Conservation (phyloP, 2,888 invertebrate species). For the Napeogenes inachia region DNA sequence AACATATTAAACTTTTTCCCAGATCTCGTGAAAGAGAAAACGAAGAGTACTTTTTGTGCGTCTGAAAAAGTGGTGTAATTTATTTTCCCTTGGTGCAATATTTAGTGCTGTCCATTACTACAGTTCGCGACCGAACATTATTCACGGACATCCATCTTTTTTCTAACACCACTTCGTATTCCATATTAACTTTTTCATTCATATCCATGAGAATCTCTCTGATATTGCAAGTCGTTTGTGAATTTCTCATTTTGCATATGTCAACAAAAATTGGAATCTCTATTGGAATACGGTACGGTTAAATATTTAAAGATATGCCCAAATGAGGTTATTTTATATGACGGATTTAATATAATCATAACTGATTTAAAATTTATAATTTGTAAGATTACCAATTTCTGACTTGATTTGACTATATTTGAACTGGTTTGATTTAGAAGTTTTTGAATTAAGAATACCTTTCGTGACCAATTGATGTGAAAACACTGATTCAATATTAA, state of each 20-base stretch:
- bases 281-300: too few relatives aligned
- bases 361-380: too few relatives aligned
- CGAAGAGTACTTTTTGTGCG: conserved; percentile 70
- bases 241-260: conserved; percentile 3
- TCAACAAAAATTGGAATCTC: background rate
- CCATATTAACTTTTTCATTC: conserved; percentile 67
- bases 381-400: too few relatives aligned
- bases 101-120: conserved; percentile 77
- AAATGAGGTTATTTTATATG: background rate
- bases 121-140: conserved; percentile 76
- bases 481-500: too few relatives aligned
- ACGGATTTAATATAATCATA: too few relatives aligned
- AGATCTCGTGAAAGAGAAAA: conserved; percentile 62
- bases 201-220: conserved; percentile 9
- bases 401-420: too few relatives aligned
- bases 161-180: conserved; percentile 56
- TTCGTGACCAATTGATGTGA: too few relatives aligned
- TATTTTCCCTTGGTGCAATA: conserved; percentile 75
- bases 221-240: conserved; percentile 10
- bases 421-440: too few relatives aligned
- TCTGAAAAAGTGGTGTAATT: conserved; percentile 74
- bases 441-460: too few relatives aligned
- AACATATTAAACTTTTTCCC: conserved; percentile 71
- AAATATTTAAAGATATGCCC: too few relatives aligned
- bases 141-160: conserved; percentile 74